phyloP scores from a whole-genome alignment of 2,113 vertebrate genomes.

The Pelecanus crispus region DNA sequence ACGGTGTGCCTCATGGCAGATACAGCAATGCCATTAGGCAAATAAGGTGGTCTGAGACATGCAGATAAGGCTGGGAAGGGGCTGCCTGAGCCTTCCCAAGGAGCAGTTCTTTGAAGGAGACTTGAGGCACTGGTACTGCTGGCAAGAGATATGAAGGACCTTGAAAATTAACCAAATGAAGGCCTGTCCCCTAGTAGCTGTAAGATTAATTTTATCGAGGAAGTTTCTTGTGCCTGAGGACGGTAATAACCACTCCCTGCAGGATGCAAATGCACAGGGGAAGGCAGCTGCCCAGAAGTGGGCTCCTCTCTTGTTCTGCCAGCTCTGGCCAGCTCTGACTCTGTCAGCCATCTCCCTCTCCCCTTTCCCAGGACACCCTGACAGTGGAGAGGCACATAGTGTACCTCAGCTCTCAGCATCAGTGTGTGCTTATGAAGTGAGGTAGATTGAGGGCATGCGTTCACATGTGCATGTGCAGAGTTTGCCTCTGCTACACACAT shows the following conservation, averaged over 20 bases:
- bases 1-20: not conserved
- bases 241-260: not conserved
- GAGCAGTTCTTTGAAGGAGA: slow-evolving; percentile 46
- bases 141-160: slow-evolving; percentile 25
- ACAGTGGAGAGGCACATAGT: rapidly evolving
- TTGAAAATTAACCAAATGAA: slow-evolving; percentile 44
- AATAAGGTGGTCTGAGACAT: slow-evolving; percentile 38
- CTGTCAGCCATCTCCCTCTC: rapidly evolving
- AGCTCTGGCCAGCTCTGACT: not conserved
- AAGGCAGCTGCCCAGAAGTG: not conserved
- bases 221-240: not conserved
- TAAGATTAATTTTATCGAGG: slow-evolving; percentile 3
- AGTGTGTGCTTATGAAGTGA: rapidly evolving
- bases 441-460: rapidly evolving
- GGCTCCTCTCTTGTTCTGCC: not conserved
- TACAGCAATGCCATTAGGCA: slow-evolving; percentile 23
- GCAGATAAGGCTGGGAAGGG: slow-evolving; percentile 41
- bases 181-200: not conserved
- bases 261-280: not conserved
- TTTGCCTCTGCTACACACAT: rapidly evolving
- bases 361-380: not conserved
- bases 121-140: slow-evolving; percentile 22
- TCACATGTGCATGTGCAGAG: rapidly evolving
- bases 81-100: slow-evolving; percentile 9
- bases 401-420: rapidly evolving